Base-by-base conservation (phyloP, 2,113 vertebrate species). In the Pseudorectes ferrugineus region DNA sequence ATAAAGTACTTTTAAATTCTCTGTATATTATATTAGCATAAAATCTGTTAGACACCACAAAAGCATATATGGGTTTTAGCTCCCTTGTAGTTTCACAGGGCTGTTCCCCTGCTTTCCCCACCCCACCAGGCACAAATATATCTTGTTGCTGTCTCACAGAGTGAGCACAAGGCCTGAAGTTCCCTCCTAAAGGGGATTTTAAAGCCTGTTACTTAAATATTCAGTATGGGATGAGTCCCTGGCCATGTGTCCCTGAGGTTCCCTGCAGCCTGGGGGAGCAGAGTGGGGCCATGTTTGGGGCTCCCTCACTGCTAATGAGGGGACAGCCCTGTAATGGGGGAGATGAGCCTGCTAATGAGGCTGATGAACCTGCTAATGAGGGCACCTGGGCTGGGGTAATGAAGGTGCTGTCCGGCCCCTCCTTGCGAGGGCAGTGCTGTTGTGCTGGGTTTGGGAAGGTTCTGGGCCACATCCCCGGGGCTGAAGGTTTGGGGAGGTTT, bases 201-300 rank as follows among this genome's bases (percentile, higher is more conserved):
- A 91, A 92, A 88, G 66, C 45, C 76, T 82, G 23, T 78, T 96
- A 84, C 96, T 96, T 45, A 52, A n/a, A n/a, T 14, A n/a, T 18
- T 52, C 45, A 70, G 59, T 36, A 24, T 48, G 67, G 89, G 87
- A 70, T 74, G 8, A 21, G 54, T 89, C 87, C 84, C 33, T 77
- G 77, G 61, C 51, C 16, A 0, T 6, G 58, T 2, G 4, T 71
- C 36, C 55, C 38, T 19, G 46, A 14, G 49, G 63, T 19, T 59
- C 55, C 63, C 36, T 33, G 40, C 23, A 61, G 42, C 65, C 48
- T 20, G 26, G 16, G 40, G 77, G 76, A 22, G 48, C 3, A 21
- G 0, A 12, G 20, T 4, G 20, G 38, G 68, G 9, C 23, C 18
- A 0, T 1, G 7, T 21, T 4, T 58, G 11, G 43, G 28, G 26